phyloP scores from a whole-genome alignment of 2,797 vertebrate species.

The Xiphophorus birchmanni region DNA sequence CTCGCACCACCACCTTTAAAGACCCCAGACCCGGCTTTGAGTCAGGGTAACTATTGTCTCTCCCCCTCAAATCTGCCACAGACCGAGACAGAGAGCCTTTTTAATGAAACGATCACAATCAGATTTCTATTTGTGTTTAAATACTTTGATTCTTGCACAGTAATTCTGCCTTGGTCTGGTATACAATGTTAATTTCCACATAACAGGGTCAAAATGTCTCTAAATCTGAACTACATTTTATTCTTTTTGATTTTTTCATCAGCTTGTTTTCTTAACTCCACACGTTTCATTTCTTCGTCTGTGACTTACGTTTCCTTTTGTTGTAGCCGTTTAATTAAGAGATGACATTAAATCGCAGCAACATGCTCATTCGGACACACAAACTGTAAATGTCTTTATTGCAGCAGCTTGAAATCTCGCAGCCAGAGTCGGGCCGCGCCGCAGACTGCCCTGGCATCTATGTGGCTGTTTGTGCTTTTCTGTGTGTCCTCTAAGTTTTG shows the following conservation, averaged over 20 bases:
- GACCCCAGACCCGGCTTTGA: conserved; percentile 96
- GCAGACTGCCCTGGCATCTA: conserved; percentile 36
- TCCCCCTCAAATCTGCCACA: conserved; percentile 33
- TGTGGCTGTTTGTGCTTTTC: conserved; percentile 24
- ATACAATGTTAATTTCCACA: conserved; percentile 5
- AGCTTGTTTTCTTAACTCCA: conserved; percentile 21
- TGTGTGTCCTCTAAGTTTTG: conserved; percentile 27
- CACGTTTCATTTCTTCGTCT: conserved; percentile 27
- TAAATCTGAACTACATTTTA: conserved; percentile 13
- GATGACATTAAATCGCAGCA: conserved; percentile 4
- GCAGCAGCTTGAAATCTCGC: conserved; percentile 44
- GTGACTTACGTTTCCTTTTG: conserved; percentile 3
- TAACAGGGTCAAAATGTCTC: neutral
- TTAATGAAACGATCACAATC: neutral
- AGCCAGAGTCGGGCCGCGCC: conserved; percentile 42
- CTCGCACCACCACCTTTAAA: conserved; percentile 96
- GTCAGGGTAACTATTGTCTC: conserved; percentile 87
- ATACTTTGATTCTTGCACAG: neutral
- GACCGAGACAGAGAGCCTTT: conserved; percentile 21
- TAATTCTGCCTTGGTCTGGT: conserved; percentile 21
- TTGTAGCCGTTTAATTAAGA: conserved; percentile 10
- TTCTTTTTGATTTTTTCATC: conserved; percentile 8
- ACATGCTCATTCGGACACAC: conserved; percentile 21
- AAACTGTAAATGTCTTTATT: conserved; percentile 45
- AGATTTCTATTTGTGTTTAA: neutral